Evolutionary conservation across 1,140 invertebrate species (phyloP).

Genomic region (Popillia japonica): DNA sequence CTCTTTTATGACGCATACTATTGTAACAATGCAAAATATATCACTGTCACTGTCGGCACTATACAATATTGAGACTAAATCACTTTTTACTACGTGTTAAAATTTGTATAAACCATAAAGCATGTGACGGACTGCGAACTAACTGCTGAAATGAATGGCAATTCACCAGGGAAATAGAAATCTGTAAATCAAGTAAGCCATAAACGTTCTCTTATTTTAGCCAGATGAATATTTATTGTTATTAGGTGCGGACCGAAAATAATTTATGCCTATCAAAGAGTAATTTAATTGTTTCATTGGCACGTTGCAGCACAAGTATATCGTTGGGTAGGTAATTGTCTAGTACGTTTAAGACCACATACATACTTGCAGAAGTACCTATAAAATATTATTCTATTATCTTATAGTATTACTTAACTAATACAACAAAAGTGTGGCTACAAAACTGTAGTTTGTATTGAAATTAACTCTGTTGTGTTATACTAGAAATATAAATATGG

Average conservation of each 20-base stretch:
- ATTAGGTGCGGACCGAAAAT: not conserved
- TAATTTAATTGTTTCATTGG: constrained; percentile 2
- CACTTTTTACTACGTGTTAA: constrained; percentile 39
- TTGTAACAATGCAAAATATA: constrained; percentile 31
- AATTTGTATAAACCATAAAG: constrained; percentile 34
- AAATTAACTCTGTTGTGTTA: no score
- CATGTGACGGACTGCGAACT: constrained; percentile 13
- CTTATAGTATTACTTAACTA: no score
- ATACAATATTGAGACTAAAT: constrained; percentile 34
- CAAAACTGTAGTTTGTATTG: no score
- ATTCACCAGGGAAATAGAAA: constrained; percentile 28
- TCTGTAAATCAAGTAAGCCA: constrained; percentile 22
- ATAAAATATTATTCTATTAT: no score
- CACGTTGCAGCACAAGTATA: not conserved
- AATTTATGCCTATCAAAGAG: constrained; percentile 21
- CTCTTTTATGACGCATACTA: constrained; percentile 28
- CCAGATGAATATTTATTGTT: constrained; percentile 21
- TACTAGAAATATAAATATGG: no score
- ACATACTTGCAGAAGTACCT: no score
- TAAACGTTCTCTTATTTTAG: constrained; percentile 29
- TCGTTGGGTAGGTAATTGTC: not conserved
- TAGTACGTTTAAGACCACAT: not conserved
- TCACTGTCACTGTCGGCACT: constrained; percentile 34
- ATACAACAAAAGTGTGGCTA: no score
- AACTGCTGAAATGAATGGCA: constrained; percentile 34